Base-by-base conservation (phyloP, 2,888 invertebrate genomes). In the Cerceris ruficornis region DNA sequence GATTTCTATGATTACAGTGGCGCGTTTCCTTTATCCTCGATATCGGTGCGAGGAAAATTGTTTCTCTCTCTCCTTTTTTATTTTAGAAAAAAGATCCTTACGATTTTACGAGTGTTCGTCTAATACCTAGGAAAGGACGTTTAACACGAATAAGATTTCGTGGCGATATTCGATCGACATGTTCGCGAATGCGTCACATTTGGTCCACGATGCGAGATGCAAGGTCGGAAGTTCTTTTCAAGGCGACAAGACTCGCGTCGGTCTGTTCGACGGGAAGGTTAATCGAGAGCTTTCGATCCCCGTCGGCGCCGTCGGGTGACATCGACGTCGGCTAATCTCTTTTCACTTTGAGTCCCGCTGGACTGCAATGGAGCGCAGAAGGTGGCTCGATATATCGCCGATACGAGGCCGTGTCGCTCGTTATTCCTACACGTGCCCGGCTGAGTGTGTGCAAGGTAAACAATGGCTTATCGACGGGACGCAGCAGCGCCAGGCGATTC, bases 381-480 rank as follows among this genome's bases (percentile, higher is more conserved):
- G 58, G 46, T 55, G 15, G 28, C 61, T 58, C 60, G 42, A 15
- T 58, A 49, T 39, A 54, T 28, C 41, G 28, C 15, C 9, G 62
- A 43, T 13, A 61, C 17, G 49, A 46, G 41, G 15, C 41, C 49
- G 9, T 13, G 52, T 60, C 57, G 52, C 67, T 55, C 79, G 62
- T 71, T 77, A 72, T 69, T 74, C 61, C 66, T 67, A 60, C 79
- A 76, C 71, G 81, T 69, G 76, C 72, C 78, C 66, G 17, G 42
- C 42, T 28, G 62, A 49, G 66, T 62, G 65, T 70, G 71, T 68
- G 58, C 69, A 66, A 69, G 64, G 79, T 76, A 85, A 85, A 85
- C 84, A 84, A 73, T 79, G 70, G 81, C 69, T 84, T 84, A 84
- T 85, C 85, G 83, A 79, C 77, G 66, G 72, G 75, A 74, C 67